phyloP scores from a whole-genome alignment of 2,113 vertebrate species.

The Ptychochromis oligacanthus region DNA sequence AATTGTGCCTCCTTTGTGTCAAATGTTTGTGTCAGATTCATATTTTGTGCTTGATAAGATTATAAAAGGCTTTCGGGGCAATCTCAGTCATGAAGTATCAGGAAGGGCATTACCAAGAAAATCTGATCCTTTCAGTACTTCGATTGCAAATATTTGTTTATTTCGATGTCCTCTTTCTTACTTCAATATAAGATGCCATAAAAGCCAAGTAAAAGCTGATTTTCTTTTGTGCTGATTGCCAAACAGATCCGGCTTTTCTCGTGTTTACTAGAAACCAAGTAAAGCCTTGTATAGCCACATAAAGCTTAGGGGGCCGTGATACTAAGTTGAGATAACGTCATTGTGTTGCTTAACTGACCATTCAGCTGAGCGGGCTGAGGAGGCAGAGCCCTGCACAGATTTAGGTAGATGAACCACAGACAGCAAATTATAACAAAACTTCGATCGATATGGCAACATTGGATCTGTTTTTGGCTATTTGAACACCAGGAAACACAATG shows the following conservation, averaged over 20 bases:
- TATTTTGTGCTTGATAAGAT: slow-evolving; percentile 12
- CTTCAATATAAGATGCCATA: not conserved
- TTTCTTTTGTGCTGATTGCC: not conserved
- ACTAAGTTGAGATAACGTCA: slow-evolving; percentile 73
- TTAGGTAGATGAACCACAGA: slow-evolving; percentile 3
- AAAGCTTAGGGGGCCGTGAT: slow-evolving; percentile 54
- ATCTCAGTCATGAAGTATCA: not conserved
- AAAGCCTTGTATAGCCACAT: slow-evolving; percentile 53
- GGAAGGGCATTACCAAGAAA: not conserved
- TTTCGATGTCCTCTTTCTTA: not conserved
- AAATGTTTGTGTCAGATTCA: slow-evolving; percentile 14
- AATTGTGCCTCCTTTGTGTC: not conserved
- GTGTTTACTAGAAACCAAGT: slow-evolving; percentile 32
- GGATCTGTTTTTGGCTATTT: not conserved
- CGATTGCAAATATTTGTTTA: not conserved
- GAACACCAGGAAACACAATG: not conserved
- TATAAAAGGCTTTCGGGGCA: not conserved
- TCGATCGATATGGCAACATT: not conserved
- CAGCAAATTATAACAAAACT: not conserved
- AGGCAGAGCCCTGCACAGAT: slow-evolving; percentile 46
- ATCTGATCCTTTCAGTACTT: not conserved
- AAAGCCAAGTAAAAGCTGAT: not conserved
- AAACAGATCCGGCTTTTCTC: slow-evolving; percentile 29
- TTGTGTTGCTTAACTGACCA: slow-evolving; percentile 68
- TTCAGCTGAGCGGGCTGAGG: slow-evolving; percentile 50